Evolutionary conservation across 2,888 invertebrate genomes (phyloP), one percentile per base, ranked within the genome.

Genomic region (Blastobasis adustella): DNA sequence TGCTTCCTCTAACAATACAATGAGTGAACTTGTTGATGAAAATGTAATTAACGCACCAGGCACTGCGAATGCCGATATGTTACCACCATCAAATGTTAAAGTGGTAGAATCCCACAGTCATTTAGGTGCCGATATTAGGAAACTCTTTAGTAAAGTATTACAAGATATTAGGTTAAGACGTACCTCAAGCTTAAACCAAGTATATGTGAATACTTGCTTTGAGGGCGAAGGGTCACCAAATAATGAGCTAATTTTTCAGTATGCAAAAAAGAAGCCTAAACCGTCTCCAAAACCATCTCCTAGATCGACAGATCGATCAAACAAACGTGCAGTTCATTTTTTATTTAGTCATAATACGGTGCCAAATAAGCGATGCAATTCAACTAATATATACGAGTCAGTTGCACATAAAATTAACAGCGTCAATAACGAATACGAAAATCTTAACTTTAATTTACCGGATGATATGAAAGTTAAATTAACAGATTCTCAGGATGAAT

Each of bases 401-500:
- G 41, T 8, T 40, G 9, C 6, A 40, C 6, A 40, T 40, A 40
- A 40, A 40, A 40, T 2, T 8, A 9, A 40, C 9, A 40, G 7
- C 6, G 9, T 40, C 9, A 1, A 6, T 8, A 40, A 39, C 4
- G n/a, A 38, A 23, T 49, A 45, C 10, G 37, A 50, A 37, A 46
- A 48, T 9, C 6, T 47, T 46, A 8, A 10, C 23, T 2, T 37
- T 39, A 80, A 75, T 58, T 54, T 75, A 43, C 65, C 72, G 1
- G 71, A 76, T 56, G 75, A 79, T 51, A 61, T 66, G 50, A 78
- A 76, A 60, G 67, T 60, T 37, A 64, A 58, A 53, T 57, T 60
- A 42, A 49, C 51, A 49, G 47, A 48, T 37, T 46, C 23, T 47
- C 39, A 45, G 45, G 50, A 45, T 6, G 44, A 38, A 23, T 57